Evolutionary conservation across 2,113 vertebrate genomes (phyloP), one percentile per base, ranked within the genome.

Genomic region (Psittacara wagleri): DNA sequence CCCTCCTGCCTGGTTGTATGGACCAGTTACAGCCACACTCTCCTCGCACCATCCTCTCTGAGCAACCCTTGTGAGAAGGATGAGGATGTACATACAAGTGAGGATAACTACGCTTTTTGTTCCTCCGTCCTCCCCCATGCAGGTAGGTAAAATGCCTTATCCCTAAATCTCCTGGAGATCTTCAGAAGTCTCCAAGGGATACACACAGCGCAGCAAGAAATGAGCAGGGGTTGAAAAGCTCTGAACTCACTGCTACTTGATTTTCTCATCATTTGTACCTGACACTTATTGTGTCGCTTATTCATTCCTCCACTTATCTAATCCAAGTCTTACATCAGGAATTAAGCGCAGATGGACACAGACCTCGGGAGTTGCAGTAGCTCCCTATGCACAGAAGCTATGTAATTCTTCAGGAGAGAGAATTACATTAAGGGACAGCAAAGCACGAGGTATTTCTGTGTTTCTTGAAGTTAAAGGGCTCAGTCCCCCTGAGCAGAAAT

Each of bases 11-110:
- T 15, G 43, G 17, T 39, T 66, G 64, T 22, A 5, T 1, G 2
- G 29, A 31, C 12, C 9, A 17, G 27, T 17, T 29, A 10, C 17
- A 77, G 44, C n/a, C 12, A 11, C 11, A 0, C 1, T 18, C 7
- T 66, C 29, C 51, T 19, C 25, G 6, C 20, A 2, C 62, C 29
- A 48, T 43, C 49, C 51, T 27, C 35, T 6, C 51, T 9, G 31
- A 48, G 39, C 49, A 35, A 4, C 37, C 6, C 37, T 1, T 2
- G 18, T 1, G 51, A 77, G 54, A n/a, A 64, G 33, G 68, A 27
- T 28, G 51, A 41, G 19, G 61, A 9, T 14, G 11, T 12, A 67
- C 0, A 6, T 3, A 7, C 5, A 72, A 46, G 12, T 12, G 24
- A 59, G 41, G 22, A 76, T 16, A 11, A 25, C 6, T 0, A 4